Evolutionary conservation across 2,888 invertebrate genomes (phyloP).

Genomic region (Melanargia galathea): DNA sequence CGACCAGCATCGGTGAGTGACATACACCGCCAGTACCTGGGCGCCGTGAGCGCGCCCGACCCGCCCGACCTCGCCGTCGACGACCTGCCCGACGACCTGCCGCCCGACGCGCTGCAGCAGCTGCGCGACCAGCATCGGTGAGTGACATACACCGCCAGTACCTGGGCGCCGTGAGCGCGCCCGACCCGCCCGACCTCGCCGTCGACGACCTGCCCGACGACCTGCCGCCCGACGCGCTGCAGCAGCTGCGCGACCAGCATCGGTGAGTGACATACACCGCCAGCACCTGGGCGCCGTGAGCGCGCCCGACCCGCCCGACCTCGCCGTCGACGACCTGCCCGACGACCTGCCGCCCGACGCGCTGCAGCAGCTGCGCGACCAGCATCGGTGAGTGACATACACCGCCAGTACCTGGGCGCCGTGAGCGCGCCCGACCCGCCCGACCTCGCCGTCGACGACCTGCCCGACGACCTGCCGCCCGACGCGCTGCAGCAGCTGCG

Average conservation of each 20-base stretch:
- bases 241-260: slow-evolving; percentile 74
- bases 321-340: slow-evolving; percentile 84
- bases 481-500: slow-evolving; percentile 85
- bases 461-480: slow-evolving; percentile 81
- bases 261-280: no score
- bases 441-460: slow-evolving; percentile 86
- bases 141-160: slow-evolving; percentile 82
- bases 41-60: slow-evolving; percentile 85
- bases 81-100: slow-evolving; percentile 86
- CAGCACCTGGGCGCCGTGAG: slow-evolving; percentile 87
- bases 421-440: slow-evolving; percentile 85
- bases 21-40: slow-evolving; percentile 87
- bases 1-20: no score
- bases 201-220: slow-evolving; percentile 86
- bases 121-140: no score
- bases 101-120: slow-evolving; percentile 86
- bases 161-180: slow-evolving; percentile 88
- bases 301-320: slow-evolving; percentile 91
- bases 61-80: slow-evolving; percentile 81
- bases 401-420: slow-evolving; percentile 90
- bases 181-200: slow-evolving; percentile 84
- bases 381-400: slow-evolving; percentile 57
- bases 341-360: slow-evolving; percentile 83
- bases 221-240: slow-evolving; percentile 84
- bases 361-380: slow-evolving; percentile 79